A percentile compares a stretch with the other conserved stretches of the same genome.
Evolutionary conservation across 2,888 invertebrate genomes (phyloP).

Genomic region (Dicycla oo): DNA sequence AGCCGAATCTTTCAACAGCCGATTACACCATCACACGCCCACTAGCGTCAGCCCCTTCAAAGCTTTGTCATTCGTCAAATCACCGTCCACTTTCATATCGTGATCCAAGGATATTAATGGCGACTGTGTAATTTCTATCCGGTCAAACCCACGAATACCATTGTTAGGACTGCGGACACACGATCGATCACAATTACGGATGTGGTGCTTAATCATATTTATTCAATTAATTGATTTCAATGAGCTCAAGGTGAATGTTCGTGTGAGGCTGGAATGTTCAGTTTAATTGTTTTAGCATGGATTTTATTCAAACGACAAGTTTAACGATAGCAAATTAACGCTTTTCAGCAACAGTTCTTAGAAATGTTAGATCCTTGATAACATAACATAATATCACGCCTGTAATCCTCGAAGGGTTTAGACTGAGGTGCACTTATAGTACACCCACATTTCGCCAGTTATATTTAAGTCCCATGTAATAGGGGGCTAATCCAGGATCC

Average conservation of each 20-base stretch:
- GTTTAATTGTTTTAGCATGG: conserved; percentile 54
- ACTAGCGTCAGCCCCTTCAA: conserved; percentile 59
- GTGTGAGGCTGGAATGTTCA: conserved; percentile 63
- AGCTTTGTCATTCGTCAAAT: conserved; percentile 71
- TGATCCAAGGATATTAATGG: conserved; percentile 79
- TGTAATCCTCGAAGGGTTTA: too few relatives aligned
- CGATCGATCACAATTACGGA: conserved; percentile 89
- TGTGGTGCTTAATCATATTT: conserved; percentile 85
- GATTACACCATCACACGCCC: conserved; percentile 53
- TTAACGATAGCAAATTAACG: neutral
- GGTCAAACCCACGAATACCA: conserved; percentile 71
- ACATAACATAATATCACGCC: too few relatives aligned
- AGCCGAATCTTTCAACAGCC: conserved; percentile 56
- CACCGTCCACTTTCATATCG: conserved; percentile 77
- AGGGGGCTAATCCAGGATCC: too few relatives aligned
- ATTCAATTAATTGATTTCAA: conserved; percentile 85
- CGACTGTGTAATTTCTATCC: conserved; percentile 74
- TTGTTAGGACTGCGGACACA: conserved; percentile 66
- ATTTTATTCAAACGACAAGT: conserved; percentile 1
- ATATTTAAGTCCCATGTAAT: too few relatives aligned
- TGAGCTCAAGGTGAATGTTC: conserved; percentile 80
- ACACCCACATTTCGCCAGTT: too few relatives aligned
- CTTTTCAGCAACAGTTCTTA: neutral
- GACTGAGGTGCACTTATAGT: too few relatives aligned
- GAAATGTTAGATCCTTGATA: neutral